Evolutionary conservation across 1,140 invertebrate genomes (phyloP), one percentile per base, ranked within the genome.

Genomic region (Phthorimaea operculella): DNA sequence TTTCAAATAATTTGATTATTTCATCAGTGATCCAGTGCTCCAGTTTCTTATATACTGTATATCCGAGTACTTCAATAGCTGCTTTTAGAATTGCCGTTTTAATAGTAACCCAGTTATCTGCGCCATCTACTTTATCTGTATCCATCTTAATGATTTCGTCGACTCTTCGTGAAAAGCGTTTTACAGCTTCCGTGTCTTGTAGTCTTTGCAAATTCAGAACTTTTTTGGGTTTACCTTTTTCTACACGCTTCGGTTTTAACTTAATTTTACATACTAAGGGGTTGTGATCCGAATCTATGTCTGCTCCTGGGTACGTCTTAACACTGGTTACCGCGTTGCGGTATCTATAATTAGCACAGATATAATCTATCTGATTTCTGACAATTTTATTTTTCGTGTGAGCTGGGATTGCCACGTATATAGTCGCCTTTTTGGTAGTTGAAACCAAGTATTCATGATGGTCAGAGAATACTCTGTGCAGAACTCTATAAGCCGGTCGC

Each of bases 401-500:
- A n/a, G 9, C 9, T 34, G 51, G 51, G 51, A 52, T 36, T 21
- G 33, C 51, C 51, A 52, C 9, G 51, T 52, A 15, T 52, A 52
- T 15, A 11, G 14, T 34, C 48, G 15, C 48, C 5, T 11, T 7
- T 6, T 18, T 15, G n/a, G 48, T n/a, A 50, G 17, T 28, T 50
- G 6, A 28, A 50, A 50, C 9, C 5, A n/a, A 11, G 48, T 50
- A 28, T 50, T 50, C 48, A 11, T 50, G 11, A 66, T 53, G 16
- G 39, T 36, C 7, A 72, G 21, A 42, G 61, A 42, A 18, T 63
- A 10, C 33, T 63, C 57, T 47, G 47, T 16, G 48, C 62, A 71
- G 54, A 69, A 72, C 57, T 74, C 16, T 47, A 57, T 36, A 34
- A 76, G 15, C 17, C 60, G 44, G 36, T 71, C 69, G 51, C 64